These are phyloP conservation scores for Bombyx huttoni DNA, from an alignment of 2,888 invertebrate genomes.

Conservation along the genomic window DNA sequence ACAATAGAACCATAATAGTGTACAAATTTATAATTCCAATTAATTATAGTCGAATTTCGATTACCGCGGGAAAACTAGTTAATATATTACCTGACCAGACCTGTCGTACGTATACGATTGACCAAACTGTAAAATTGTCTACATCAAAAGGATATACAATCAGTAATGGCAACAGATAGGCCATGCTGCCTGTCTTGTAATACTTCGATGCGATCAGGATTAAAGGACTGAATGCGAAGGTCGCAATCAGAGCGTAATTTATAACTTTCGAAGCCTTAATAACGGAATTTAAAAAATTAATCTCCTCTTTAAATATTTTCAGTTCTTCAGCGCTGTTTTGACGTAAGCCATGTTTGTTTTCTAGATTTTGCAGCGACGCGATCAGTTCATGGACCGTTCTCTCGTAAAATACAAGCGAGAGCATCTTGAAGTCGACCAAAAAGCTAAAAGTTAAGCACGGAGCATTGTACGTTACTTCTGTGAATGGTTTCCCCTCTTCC, in stretches of 20 bases:
- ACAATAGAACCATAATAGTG: no score
- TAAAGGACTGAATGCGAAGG: conserved; percentile 27
- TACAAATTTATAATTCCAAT: no score
- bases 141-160: conserved; percentile 43
- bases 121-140: conserved; percentile 29
- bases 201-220: conserved; percentile 27
- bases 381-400: conserved; percentile 17
- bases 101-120: conserved; percentile 37
- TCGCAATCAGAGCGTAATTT: conserved; percentile 17
- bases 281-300: conserved; percentile 21
- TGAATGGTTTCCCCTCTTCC: conserved; percentile 19
- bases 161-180: conserved; percentile 30
- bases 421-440: conserved; percentile 18
- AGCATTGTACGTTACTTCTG: conserved; percentile 22
- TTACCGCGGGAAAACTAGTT: no score
- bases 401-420: conserved; percentile 18
- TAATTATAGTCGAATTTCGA: no score
- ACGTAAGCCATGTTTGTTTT: conserved; percentile 12
- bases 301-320: conserved; percentile 19
- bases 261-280: conserved; percentile 24
- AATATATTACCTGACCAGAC: conserved; percentile 40
- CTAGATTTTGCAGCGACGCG: conserved; percentile 17
- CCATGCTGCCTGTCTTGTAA: conserved; percentile 20
- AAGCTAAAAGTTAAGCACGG: conserved; percentile 26
- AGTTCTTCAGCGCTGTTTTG: conserved; percentile 10